phyloP scores from a whole-genome alignment of 2,113 vertebrate species.

The Trogon melanurus region DNA sequence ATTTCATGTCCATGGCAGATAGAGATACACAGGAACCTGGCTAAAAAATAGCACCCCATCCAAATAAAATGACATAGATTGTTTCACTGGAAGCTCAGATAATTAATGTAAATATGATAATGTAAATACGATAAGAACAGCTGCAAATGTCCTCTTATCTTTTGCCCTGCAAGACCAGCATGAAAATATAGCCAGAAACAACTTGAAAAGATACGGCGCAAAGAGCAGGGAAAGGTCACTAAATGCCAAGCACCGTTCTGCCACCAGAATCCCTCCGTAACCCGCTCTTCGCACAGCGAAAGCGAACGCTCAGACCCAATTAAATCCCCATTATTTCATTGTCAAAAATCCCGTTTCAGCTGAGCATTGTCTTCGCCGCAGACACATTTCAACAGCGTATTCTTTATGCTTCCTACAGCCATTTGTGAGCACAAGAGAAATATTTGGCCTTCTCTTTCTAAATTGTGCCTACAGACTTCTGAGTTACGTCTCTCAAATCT shows the following conservation, averaged over 20 bases:
- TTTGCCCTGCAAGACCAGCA: neutral
- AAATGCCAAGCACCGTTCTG: neutral
- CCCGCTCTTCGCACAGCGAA: neutral
- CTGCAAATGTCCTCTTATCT: neutral
- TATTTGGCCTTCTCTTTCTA: conserved; percentile 38
- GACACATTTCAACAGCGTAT: neutral
- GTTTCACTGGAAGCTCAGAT: neutral
- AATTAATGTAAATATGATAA: neutral
- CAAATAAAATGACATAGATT: neutral
- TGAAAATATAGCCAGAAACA: neutral
- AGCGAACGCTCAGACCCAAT: neutral
- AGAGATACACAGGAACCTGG: rapidly evolving
- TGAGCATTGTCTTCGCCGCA: conserved; percentile 3
- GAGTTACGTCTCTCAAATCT: neutral
- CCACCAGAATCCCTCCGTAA: neutral
- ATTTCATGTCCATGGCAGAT: neutral
- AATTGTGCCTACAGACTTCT: neutral
- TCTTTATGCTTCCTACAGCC: conserved; percentile 39
- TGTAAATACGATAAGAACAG: neutral
- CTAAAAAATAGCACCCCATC: neutral
- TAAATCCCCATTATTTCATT: neutral
- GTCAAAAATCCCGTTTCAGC: neutral
- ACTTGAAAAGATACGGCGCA: neutral
- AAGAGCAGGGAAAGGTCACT: neutral
- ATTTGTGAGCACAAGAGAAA: conserved; percentile 19